Evolutionary conservation across 2,888 invertebrate genomes (phyloP).

Genomic region (Lycocerus yunnanus): DNA sequence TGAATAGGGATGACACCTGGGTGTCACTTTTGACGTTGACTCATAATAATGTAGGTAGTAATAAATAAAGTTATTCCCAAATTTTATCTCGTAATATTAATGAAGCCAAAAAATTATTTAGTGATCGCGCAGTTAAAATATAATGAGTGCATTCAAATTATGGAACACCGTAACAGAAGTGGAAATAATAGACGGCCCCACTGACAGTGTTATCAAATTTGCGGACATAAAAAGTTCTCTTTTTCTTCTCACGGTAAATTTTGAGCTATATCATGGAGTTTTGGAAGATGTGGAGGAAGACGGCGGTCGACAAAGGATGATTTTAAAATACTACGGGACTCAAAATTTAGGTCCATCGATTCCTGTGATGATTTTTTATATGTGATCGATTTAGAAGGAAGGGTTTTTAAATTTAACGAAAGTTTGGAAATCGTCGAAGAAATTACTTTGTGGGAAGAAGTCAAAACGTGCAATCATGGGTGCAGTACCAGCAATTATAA

Average conservation of each 20-base stretch:
- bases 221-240: conserved; percentile 55
- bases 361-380: conserved; percentile 64
- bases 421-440: conserved; percentile 63
- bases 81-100: background rate
- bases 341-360: conserved; percentile 67
- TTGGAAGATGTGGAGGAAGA: conserved; percentile 43
- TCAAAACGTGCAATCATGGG: conserved; percentile 69
- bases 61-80: background rate
- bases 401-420: conserved; percentile 62
- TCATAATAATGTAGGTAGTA: background rate
- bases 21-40: background rate
- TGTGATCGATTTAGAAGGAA: conserved; percentile 65
- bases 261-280: conserved; percentile 56
- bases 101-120: background rate
- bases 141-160: conserved; percentile 35
- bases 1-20: background rate
- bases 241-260: conserved; percentile 55
- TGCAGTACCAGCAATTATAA: conserved; percentile 64
- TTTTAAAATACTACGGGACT: conserved; percentile 59
- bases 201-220: conserved; percentile 53
- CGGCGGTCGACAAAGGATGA: conserved; percentile 52
- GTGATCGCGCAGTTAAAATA: background rate
- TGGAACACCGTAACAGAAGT: conserved; percentile 45
- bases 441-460: conserved; percentile 66
- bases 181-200: conserved; percentile 44